phyloP scores from a whole-genome alignment of 2,888 invertebrate genomes.

The Seladonia tumulorum region DNA sequence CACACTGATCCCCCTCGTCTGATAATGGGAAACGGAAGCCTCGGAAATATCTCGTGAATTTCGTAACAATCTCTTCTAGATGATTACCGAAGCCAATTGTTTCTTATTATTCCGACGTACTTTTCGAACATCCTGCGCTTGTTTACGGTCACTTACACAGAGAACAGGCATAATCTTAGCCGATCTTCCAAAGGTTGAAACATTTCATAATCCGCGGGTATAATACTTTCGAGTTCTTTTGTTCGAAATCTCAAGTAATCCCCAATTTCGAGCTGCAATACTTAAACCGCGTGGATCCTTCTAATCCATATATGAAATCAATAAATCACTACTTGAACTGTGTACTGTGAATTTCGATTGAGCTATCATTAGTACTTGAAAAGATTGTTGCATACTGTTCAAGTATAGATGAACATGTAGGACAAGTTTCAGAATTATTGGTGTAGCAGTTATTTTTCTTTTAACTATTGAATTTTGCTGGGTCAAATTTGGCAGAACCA shows the following conservation, averaged over 20 bases:
- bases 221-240: neutral
- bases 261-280: neutral
- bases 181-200: neutral
- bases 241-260: neutral
- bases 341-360: neutral
- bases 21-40: conserved; percentile 23
- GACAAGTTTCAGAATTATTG: neutral
- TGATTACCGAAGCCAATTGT: neutral
- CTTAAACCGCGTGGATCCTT: neutral
- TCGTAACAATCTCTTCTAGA: neutral
- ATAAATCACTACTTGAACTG: neutral
- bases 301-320: neutral
- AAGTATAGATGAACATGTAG: neutral
- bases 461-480: neutral
- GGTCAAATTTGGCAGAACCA: neutral
- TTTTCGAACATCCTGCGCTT: neutral
- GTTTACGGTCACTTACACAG: neutral
- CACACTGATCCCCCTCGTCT: conserved; percentile 12
- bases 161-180: neutral
- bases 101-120: neutral
- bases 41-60: neutral
- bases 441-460: neutral
- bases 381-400: neutral
- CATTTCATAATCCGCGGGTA: neutral
- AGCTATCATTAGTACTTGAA: neutral